Evolutionary conservation across 2,797 vertebrate species (phyloP).

Genomic region (Spinus olivaceus): DNA sequence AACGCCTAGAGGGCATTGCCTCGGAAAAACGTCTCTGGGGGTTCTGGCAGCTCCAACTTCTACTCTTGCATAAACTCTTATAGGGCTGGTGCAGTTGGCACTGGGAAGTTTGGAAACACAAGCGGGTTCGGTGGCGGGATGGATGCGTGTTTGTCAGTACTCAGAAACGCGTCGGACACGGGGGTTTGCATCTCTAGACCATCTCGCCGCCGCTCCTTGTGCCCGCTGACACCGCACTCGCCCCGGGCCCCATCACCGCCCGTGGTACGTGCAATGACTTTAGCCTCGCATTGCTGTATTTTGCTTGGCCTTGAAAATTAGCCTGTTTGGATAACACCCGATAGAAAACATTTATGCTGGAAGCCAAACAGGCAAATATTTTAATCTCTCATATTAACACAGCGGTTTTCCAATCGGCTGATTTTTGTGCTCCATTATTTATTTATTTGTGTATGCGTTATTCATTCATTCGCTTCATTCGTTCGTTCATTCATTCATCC

Average conservation of each 20-base stretch:
- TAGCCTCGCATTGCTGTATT: background rate
- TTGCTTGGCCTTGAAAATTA: slow-evolving; percentile 43
- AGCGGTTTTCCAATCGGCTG: slow-evolving; percentile 46
- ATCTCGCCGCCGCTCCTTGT: background rate
- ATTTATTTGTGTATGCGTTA: slow-evolving; percentile 31
- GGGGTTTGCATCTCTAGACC: background rate
- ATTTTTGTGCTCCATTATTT: slow-evolving; percentile 12
- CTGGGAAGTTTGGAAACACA: background rate
- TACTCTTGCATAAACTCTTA: background rate
- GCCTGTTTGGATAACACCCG: slow-evolving; percentile 28
- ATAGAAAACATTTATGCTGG: slow-evolving; percentile 42
- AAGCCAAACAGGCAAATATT: slow-evolving; percentile 58
- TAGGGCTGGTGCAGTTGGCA: accelerated
- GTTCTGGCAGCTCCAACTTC: background rate
- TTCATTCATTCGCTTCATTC: slow-evolving; percentile 5
- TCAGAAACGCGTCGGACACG: accelerated
- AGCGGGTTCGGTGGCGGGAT: background rate
- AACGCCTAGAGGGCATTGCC: background rate
- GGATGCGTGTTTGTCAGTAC: background rate
- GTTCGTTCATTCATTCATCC: background rate
- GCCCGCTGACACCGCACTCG: background rate
- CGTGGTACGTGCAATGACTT: background rate
- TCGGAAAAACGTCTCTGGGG: background rate
- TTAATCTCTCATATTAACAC: slow-evolving; percentile 56
- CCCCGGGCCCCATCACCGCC: background rate